Conservation (phyloP, 2,888 invertebrate genomes). For the Drosophila quasianomalipes region DNA sequence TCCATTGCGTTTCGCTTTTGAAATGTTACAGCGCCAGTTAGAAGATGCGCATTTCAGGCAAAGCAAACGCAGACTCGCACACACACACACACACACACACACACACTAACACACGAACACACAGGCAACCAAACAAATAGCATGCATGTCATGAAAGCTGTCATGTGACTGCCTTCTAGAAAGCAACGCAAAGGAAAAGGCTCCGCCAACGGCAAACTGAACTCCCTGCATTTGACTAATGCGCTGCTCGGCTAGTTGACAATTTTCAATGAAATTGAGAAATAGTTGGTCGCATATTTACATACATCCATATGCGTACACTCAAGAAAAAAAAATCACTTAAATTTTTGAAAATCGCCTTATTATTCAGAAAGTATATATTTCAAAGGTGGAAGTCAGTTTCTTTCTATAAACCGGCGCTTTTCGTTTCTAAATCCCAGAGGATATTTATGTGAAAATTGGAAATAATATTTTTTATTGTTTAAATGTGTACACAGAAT, state of each 20-base stretch:
- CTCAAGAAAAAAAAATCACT: neutral
- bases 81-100: neutral
- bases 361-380: neutral
- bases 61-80: slow-evolving; percentile 6
- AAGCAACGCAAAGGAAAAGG: slow-evolving; percentile 28
- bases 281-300: slow-evolving; percentile 59
- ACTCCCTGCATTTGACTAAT: slow-evolving; percentile 68
- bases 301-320: slow-evolving; percentile 1
- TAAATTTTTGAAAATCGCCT: neutral
- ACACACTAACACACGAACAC: neutral
- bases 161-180: slow-evolving; percentile 49
- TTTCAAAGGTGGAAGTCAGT: neutral
- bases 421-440: neutral
- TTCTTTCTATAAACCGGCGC: neutral
- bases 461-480: neutral
- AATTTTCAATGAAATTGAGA: slow-evolving; percentile 68
- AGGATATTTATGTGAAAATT: neutral
- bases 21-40: slow-evolving; percentile 61
- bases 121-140: slow-evolving; percentile 41
- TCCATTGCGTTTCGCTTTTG: slow-evolving; percentile 62
- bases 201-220: slow-evolving; percentile 33
- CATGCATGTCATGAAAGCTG: slow-evolving; percentile 68
- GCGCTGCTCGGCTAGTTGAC: slow-evolving; percentile 62
- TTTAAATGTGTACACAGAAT: neutral
- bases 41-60: slow-evolving; percentile 25